phyloP scores from a whole-genome alignment of 2,888 invertebrate species.

The Venusia cambrica region DNA sequence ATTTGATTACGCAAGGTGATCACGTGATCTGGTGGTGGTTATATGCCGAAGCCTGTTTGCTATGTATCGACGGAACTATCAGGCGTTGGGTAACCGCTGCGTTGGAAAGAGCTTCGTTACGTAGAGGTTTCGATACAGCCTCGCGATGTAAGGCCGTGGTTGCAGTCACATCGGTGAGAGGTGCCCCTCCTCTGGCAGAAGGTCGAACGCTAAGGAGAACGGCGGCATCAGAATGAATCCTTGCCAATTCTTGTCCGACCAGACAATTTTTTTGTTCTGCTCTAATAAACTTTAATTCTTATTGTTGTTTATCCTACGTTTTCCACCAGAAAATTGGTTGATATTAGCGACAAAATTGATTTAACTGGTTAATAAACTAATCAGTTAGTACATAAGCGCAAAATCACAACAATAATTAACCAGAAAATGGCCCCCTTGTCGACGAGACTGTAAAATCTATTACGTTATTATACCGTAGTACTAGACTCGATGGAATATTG shows the following conservation, averaged over 20 bases:
- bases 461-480: conserved; percentile 42
- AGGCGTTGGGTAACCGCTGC: conserved; percentile 68
- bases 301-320: too few species aligned
- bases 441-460: conserved; percentile 36
- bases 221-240: conserved; percentile 75
- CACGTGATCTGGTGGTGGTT: conserved; percentile 70
- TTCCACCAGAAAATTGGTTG: too few species aligned
- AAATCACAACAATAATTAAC: conserved; percentile 55
- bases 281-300: conserved; percentile 3
- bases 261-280: conserved; percentile 16
- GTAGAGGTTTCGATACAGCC: conserved; percentile 79
- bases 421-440: conserved; percentile 44
- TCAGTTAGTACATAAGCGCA: conserved; percentile 51
- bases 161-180: conserved; percentile 79
- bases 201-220: conserved; percentile 74
- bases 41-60: conserved; percentile 55
- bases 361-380: conserved; percentile 56
- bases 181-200: conserved; percentile 75
- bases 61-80: conserved; percentile 74
- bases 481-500: conserved; percentile 41
- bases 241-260: conserved; percentile 60
- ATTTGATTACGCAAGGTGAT: conserved; percentile 67
- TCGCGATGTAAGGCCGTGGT: conserved; percentile 78
- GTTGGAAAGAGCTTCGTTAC: conserved; percentile 77
- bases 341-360: conserved; percentile 43